Conservation (phyloP, 2,113 vertebrate genomes). For the Xenopus borealis region DNA sequence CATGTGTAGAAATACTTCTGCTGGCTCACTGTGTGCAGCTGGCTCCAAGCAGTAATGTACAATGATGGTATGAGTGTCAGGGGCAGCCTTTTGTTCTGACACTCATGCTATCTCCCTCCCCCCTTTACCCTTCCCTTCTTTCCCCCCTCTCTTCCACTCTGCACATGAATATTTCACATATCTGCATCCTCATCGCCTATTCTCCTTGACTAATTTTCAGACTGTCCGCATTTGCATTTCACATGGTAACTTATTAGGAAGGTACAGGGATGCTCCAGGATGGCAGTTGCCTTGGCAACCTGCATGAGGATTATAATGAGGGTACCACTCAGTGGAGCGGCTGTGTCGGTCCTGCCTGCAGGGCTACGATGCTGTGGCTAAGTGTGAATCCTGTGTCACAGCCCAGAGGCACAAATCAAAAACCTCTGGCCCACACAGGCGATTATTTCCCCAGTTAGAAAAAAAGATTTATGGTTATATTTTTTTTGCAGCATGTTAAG, state of each 20-base stretch:
- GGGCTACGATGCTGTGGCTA: conserved; percentile 76
- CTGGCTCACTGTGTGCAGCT: conserved; percentile 60
- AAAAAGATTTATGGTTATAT: conserved; percentile 37
- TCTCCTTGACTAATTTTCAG: conserved; percentile 98
- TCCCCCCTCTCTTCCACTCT: conserved; percentile 64
- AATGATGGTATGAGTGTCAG: conserved; percentile 83
- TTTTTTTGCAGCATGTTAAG: conserved; percentile 8
- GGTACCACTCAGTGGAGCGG: conserved; percentile 81
- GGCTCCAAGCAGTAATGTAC: conserved; percentile 86
- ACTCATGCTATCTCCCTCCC: conserved; percentile 76
- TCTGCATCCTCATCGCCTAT: conserved; percentile 88
- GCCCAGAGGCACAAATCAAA: conserved; percentile 76
- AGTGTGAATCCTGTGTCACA: conserved; percentile 74
- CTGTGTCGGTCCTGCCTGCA: conserved; percentile 82
- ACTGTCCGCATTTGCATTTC: conserved; percentile 98
- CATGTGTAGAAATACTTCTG: neutral
- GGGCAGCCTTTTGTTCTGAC: conserved; percentile 98
- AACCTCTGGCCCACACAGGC: conserved; percentile 66
- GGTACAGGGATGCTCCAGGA: conserved; percentile 84
- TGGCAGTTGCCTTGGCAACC: conserved; percentile 96
- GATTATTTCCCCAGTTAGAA: conserved; percentile 61
- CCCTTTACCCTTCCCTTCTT: conserved; percentile 11
- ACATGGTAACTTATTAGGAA: conserved; percentile 90
- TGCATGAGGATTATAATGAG: conserved; percentile 92
- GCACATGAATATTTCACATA: conserved; percentile 99